Evolutionary conservation across 2,888 invertebrate species (phyloP).

Genomic region (Drosophila mettleri): DNA sequence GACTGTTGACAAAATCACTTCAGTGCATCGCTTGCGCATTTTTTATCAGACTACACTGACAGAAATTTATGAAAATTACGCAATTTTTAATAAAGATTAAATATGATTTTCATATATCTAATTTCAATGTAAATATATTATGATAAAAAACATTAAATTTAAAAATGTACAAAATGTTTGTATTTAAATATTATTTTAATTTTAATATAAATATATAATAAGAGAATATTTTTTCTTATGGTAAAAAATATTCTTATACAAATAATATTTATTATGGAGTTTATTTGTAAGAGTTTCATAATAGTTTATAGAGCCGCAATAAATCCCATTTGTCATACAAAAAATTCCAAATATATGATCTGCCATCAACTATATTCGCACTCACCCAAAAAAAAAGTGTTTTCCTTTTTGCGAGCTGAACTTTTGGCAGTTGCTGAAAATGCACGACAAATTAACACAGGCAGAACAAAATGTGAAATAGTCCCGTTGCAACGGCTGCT

Average conservation of each 20-base stretch:
- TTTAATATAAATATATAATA: no score
- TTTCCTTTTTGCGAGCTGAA: conserved; percentile 5
- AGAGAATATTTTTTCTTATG: background rate
- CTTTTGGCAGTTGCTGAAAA: conserved; percentile 56
- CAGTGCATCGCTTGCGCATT: conserved; percentile 33
- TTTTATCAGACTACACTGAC: conserved; percentile 16
- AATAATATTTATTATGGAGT: background rate
- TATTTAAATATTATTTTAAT: background rate
- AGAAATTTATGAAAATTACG: no score
- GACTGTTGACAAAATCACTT: conserved; percentile 40
- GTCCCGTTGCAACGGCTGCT: conserved; percentile 47
- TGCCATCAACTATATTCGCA: conserved; percentile 1
- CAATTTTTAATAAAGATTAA: no score
- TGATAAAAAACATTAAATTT: background rate
- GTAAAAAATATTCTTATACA: background rate
- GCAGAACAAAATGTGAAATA: conserved; percentile 30
- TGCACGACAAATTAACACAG: conserved; percentile 75
- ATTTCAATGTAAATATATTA: no score
- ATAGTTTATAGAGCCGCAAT: conserved; percentile 1
- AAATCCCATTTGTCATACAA: background rate
- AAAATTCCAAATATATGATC: conserved; percentile 12
- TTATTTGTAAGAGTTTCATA: no score
- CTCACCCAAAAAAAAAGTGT: conserved; percentile 33
- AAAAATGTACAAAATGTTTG: no score
- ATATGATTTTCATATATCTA: no score